phyloP scores from a whole-genome alignment of 2,113 vertebrate genomes.

The Holacanthus passer region DNA sequence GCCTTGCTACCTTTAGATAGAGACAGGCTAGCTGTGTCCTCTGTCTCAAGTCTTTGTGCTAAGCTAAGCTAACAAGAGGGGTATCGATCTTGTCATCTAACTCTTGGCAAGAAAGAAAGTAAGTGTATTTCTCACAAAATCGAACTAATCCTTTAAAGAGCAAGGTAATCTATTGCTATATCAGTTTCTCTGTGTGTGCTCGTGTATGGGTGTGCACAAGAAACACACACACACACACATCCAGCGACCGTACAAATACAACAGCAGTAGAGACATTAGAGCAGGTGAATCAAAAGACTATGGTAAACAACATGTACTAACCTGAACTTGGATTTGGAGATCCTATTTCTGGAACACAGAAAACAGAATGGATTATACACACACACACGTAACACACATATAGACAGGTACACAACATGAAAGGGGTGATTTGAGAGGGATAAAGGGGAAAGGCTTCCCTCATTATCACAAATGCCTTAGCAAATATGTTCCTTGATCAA shows the following conservation, averaged over 20 bases:
- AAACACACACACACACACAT: slow-evolving; percentile 35
- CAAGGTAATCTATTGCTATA: neutral
- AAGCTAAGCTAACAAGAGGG: neutral
- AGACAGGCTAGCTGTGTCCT: too few relatives aligned
- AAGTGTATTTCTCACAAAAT: neutral
- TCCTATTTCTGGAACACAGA: slow-evolving; percentile 97
- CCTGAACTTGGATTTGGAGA: slow-evolving; percentile 99
- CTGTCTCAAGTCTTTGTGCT: neutral
- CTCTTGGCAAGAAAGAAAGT: neutral
- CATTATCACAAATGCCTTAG: slow-evolving; percentile 19
- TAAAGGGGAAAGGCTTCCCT: slow-evolving; percentile 18
- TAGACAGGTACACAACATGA: slow-evolving; percentile 67
- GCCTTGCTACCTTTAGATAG: too few relatives aligned
- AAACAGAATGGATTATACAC: slow-evolving; percentile 90
- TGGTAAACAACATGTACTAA: slow-evolving; percentile 87
- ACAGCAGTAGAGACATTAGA: slow-evolving; percentile 49
- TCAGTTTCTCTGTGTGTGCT: slow-evolving; percentile 8
- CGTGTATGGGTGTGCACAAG: slow-evolving; percentile 4
- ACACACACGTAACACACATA: slow-evolving; percentile 75
- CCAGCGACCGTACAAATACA: slow-evolving; percentile 33
- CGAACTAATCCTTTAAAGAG: neutral
- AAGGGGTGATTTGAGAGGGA: slow-evolving; percentile 70
- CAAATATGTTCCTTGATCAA: slow-evolving; percentile 39
- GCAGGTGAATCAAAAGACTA: slow-evolving; percentile 60
- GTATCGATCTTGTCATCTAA: neutral